A percentile compares a stretch with the other conserved stretches of the same genome.
phyloP scores from a whole-genome alignment of 2,888 invertebrate species.

The Agrotis clavis region DNA sequence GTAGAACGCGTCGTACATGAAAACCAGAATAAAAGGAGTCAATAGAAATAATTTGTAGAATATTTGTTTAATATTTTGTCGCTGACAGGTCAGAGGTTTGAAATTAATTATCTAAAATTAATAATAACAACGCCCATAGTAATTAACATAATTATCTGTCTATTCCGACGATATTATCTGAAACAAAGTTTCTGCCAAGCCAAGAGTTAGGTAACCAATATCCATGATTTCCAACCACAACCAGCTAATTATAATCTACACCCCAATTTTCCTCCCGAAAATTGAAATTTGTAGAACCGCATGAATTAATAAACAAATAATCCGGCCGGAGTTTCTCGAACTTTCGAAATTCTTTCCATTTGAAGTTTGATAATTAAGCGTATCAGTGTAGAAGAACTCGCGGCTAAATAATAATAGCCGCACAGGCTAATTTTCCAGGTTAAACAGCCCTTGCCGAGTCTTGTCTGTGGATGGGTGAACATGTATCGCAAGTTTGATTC shows the following conservation, averaged over 20 bases:
- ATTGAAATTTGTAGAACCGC: constrained; percentile 47
- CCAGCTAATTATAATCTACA: constrained; percentile 44
- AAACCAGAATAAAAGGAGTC: no score
- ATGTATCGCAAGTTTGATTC: no score
- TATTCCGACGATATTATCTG: constrained; percentile 1
- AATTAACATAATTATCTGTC: constrained; percentile 34
- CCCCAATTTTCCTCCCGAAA: constrained; percentile 31
- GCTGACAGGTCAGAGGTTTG: neutral
- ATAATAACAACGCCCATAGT: neutral
- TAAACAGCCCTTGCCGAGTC: no score
- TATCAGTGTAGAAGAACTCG: constrained; percentile 11
- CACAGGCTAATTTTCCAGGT: no score
- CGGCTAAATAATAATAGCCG: no score
- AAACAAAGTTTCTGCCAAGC: constrained; percentile 30
- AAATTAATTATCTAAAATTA: neutral
- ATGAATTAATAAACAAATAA: constrained; percentile 61
- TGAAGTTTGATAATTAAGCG: constrained; percentile 25
- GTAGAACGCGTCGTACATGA: no score
- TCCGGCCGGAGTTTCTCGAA: constrained; percentile 33
- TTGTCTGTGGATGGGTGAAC: no score
- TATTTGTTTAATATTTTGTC: no score
- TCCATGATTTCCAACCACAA: constrained; percentile 44
- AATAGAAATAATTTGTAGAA: no score
- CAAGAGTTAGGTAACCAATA: constrained; percentile 35
- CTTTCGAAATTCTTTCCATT: constrained; percentile 42